These are phyloP conservation scores for Pedicia rivosa DNA, from an alignment of 2,888 invertebrate genomes.

Conservation along the genomic window DNA sequence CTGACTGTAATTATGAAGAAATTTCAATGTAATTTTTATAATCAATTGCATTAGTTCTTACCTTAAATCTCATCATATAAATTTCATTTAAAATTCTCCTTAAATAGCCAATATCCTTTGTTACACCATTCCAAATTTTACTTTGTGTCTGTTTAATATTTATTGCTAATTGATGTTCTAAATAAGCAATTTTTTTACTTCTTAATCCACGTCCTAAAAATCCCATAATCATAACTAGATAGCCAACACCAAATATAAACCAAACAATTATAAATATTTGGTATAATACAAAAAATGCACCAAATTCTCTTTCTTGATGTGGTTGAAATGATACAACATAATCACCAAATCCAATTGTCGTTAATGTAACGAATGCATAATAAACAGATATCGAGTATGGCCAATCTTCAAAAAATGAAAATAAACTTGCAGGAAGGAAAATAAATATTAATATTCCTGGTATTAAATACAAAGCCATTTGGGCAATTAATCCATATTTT, in stretches of 20 bases:
- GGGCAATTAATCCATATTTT: conserved; percentile 56
- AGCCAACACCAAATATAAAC: conserved; percentile 85
- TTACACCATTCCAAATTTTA: conserved; percentile 59
- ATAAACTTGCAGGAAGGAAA: conserved; percentile 68
- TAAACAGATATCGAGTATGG: conserved; percentile 69
- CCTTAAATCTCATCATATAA: conserved; percentile 67
- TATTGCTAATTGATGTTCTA: conserved; percentile 60
- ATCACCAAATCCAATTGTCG: conserved; percentile 89
- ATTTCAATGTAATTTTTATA: no score
- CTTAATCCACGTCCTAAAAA: conserved; percentile 50
- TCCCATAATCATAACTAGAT: conserved; percentile 76
- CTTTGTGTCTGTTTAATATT: conserved; percentile 66
- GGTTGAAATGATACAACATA: conserved; percentile 51
- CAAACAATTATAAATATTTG: conserved; percentile 69
- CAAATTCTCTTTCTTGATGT: conserved; percentile 31
- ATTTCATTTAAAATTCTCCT: conserved; percentile 65
- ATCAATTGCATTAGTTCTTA: no score
- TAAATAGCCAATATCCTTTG: conserved; percentile 55
- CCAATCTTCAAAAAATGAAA: conserved; percentile 76
- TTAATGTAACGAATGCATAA: conserved; percentile 73
- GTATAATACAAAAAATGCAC: conserved; percentile 50
- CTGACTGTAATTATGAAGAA: no score
- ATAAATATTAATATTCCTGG: conserved; percentile 80
- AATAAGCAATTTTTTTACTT: conserved; percentile 52
- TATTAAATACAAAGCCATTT: conserved; percentile 69